Percentiles rank a stretch among this genome's conserved stretches.
Conservation (phyloP, 1,140 invertebrate species). For the Philopotamus ludificatus region DNA sequence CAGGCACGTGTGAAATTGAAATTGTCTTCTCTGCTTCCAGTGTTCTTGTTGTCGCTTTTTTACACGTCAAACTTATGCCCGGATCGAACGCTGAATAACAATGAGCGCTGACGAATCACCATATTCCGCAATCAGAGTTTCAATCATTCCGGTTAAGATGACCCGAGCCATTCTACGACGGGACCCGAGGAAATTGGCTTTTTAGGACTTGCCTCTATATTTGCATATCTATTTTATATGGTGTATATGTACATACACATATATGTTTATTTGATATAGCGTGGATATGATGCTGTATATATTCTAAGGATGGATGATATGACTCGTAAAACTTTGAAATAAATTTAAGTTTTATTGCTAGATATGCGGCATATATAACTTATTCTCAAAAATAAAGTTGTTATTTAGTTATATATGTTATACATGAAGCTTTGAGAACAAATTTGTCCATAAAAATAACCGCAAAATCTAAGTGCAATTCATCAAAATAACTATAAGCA, state of each 20-base stretch:
- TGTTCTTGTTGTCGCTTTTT: conserved; percentile 39
- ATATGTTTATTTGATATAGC: background rate
- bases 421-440: too few species aligned
- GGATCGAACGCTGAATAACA: conserved; percentile 26
- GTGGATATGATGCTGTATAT: background rate
- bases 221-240: background rate
- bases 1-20: conserved; percentile 43
- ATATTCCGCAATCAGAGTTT: conserved; percentile 16
- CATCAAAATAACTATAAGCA: too few species aligned
- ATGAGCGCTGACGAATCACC: conserved; percentile 24
- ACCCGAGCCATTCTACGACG: background rate
- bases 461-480: too few species aligned
- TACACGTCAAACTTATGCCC: conserved; percentile 36
- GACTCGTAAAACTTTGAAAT: background rate
- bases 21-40: conserved; percentile 33
- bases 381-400: too few species aligned
- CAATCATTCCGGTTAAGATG: background rate
- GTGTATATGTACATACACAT: background rate
- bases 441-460: too few species aligned
- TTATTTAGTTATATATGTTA: too few species aligned
- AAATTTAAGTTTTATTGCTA: too few species aligned
- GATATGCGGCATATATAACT: too few species aligned
- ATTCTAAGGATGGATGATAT: background rate
- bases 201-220: background rate
- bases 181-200: background rate